Conservation (phyloP, 2,113 vertebrate species). For the Corythaeola cristata region DNA sequence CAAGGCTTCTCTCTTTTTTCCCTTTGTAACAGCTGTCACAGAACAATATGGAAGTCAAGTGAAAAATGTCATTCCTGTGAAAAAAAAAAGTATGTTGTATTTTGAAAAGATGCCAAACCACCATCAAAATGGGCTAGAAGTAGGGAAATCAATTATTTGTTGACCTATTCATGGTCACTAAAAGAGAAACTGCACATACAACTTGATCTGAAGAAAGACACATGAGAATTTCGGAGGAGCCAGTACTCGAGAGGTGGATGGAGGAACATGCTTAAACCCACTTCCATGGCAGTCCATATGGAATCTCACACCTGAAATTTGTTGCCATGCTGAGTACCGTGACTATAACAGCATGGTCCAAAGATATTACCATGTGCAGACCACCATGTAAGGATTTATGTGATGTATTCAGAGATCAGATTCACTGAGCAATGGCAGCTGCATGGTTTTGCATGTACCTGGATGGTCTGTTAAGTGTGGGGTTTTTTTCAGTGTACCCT, state of each 20-base stretch:
- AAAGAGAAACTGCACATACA: neutral
- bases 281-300: neutral
- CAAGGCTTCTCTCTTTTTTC: neutral
- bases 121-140: neutral
- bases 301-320: neutral
- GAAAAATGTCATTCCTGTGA: neutral
- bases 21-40: neutral
- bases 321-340: fast-evolving
- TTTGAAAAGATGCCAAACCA: neutral
- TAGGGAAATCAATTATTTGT: neutral
- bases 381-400: fast-evolving
- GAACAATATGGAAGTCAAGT: neutral
- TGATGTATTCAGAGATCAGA: neutral
- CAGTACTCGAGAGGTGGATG: fast-evolving
- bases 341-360: neutral
- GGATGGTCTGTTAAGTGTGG: neutral
- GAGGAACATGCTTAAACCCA: neutral
- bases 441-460: neutral
- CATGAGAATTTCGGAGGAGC: neutral
- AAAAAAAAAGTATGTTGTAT: neutral
- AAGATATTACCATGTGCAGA: neutral
- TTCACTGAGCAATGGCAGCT: neutral
- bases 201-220: neutral
- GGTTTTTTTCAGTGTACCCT: neutral
- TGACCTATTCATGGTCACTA: neutral